Evolutionary conservation across 2,113 vertebrate genomes (phyloP), one percentile per base, ranked within the genome.

Genomic region (Oenanthe oenanthe): DNA sequence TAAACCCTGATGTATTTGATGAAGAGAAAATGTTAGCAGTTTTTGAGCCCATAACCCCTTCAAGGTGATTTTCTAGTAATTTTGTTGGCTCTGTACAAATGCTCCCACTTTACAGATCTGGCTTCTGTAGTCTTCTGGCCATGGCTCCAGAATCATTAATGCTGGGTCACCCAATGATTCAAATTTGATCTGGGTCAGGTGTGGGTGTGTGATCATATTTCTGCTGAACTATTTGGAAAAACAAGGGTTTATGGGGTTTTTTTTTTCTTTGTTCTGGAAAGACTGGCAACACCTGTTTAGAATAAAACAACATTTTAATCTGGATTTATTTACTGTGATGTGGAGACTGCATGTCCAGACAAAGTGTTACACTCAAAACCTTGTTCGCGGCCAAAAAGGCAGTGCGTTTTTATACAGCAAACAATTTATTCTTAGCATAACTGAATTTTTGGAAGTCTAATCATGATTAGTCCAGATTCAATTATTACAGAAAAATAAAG

Each of bases 261-360:
- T 12, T 12, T 16, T 10, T 20, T 0, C 17, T 85, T 90, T 94
- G 31, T 81, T 88, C 75, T 80, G 20, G 21, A 34, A 80, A 88
- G 56, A 51, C 4, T 8, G 29, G 48, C 47, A 86, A 63, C 95
- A 92, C 85, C 85, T 97, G 88, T 76, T 93, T 74, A 66, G 88
- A 92, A 90, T 94, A 86, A 88, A 88, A 6, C 32, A 66, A 12
- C 7, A 20, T 45, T 79, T 95, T 85, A 47, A 18, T 85, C 50
- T 93, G 78, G 74, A 94, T 92, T 90, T 94, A 96, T 94, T 88
- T 95, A 70, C 88, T 88, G 85, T 86, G 85, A 77, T 80, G 17
- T 54, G 31, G 47, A 76, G 75, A 17, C 38, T 88, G 22, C 12
- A 3, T 73, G 62, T 45, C 20, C 0, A 0, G 62, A 70, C 74